Percentiles rank a stretch among this genome's conserved stretches.
These are phyloP conservation scores for Mya arenaria DNA, from an alignment of 1,140 invertebrate species.

Conservation along the genomic window DNA sequence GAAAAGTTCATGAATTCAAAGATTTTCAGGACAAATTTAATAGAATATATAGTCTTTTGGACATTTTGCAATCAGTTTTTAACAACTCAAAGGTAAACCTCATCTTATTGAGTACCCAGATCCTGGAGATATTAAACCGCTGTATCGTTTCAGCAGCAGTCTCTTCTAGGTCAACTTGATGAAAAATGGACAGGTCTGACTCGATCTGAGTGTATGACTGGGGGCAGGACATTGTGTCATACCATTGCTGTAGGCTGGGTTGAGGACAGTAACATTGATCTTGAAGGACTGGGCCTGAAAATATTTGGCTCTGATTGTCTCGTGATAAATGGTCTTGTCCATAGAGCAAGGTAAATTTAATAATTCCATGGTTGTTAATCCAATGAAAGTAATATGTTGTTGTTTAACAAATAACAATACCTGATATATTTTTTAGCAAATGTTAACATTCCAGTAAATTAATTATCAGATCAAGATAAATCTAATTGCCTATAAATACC, in stretches of 20 bases:
- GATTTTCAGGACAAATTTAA: too few species aligned
- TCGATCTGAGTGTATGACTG: slow-evolving; percentile 87
- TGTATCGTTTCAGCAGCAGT: slow-evolving; percentile 85
- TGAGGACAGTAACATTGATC: slow-evolving; percentile 94
- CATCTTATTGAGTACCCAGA: too few species aligned
- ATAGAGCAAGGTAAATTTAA: background rate
- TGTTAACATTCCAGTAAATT: too few species aligned
- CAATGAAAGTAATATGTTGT: background rate
- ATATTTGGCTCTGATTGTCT: background rate
- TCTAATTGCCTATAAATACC: too few species aligned
- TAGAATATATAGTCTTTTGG: too few species aligned
- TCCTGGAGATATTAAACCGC: slow-evolving; percentile 87
- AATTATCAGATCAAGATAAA: too few species aligned
- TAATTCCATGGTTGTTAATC: background rate
- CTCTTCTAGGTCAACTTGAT: slow-evolving; percentile 87
- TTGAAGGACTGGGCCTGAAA: slow-evolving; percentile 83
- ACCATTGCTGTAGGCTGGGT: slow-evolving; percentile 85
- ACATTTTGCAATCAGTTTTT: too few species aligned
- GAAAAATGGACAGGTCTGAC: slow-evolving; percentile 88
- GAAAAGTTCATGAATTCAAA: too few species aligned
- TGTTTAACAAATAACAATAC: background rate
- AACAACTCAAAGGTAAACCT: too few species aligned
- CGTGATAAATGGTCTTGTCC: slow-evolving; percentile 44
- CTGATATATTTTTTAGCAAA: background rate
- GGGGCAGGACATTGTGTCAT: slow-evolving; percentile 87